A percentile compares a stretch with the other conserved stretches of the same genome.
phyloP scores from a whole-genome alignment of 1,140 invertebrate species.

The Heterodera schachtii region DNA sequence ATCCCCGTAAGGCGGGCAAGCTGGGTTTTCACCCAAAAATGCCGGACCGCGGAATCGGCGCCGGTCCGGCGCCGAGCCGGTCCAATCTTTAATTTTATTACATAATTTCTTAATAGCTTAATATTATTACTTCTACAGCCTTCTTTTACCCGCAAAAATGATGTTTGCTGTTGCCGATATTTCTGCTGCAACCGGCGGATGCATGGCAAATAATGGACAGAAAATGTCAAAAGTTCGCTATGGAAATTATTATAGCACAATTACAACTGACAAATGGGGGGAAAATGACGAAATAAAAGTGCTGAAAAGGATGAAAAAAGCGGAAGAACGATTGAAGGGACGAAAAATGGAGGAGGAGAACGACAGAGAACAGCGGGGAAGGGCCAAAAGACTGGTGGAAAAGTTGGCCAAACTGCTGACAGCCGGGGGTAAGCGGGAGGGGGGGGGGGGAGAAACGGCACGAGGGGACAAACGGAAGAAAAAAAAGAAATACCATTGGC shows the following conservation, averaged over 20 bases:
- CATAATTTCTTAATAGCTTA: too few species aligned
- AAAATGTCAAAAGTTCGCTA: conserved; percentile 28
- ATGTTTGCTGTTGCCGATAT: conserved; percentile 19
- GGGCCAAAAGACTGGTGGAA: conserved; percentile 16
- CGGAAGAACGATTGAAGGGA: conserved; percentile 13
- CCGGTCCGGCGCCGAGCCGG: too few species aligned
- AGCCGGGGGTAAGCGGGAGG: conserved; percentile 3
- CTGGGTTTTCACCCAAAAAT: too few species aligned
- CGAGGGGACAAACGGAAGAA: background rate
- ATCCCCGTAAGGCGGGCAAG: too few species aligned
- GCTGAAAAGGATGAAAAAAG: background rate
- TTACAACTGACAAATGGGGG: background rate
- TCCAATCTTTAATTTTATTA: too few species aligned
- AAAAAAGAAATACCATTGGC: background rate
- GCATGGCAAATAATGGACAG: conserved; percentile 5
- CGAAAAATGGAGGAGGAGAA: background rate
- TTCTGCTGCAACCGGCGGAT: conserved; percentile 16
- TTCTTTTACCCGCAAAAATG: conserved; percentile 12
- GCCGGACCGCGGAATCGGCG: too few species aligned
- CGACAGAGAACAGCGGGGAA: background rate
- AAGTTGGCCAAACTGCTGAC: conserved; percentile 17
- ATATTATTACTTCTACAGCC: background rate
- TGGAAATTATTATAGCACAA: conserved; percentile 12
- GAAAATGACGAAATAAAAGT: conserved; percentile 13
- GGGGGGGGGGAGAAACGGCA: too few species aligned